These are phyloP conservation scores for Pissodes strobi DNA, from an alignment of 1,140 invertebrate species.

Conservation along the genomic window DNA sequence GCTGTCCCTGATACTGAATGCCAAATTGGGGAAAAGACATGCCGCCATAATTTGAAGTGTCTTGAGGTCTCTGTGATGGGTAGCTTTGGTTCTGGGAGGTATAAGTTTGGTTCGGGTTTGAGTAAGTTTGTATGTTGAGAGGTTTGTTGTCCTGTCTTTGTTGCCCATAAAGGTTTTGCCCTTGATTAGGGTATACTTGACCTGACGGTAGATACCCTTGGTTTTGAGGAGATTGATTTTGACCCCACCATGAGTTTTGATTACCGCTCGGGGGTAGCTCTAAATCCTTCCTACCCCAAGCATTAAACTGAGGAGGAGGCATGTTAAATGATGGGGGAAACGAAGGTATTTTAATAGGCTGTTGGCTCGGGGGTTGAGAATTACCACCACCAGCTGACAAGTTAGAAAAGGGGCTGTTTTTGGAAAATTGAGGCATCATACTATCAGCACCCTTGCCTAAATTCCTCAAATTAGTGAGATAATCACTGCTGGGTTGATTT, in stretches of 20 bases:
- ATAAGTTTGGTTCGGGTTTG: too few relatives aligned
- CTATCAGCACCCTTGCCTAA: conserved; percentile 38
- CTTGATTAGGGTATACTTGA: conserved; percentile 3
- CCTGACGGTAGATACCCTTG: neutral
- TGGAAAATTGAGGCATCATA: conserved; percentile 36
- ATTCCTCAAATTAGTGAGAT: conserved; percentile 38
- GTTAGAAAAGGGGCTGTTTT: conserved; percentile 25
- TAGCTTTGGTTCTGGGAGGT: conserved; percentile 36
- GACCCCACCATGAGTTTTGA: conserved; percentile 29
- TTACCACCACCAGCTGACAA: neutral
- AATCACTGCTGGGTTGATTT: conserved; percentile 29
- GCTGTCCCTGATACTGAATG: conserved; percentile 1
- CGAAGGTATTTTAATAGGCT: conserved; percentile 15
- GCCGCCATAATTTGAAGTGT: conserved; percentile 3
- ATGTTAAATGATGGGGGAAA: conserved; percentile 26
- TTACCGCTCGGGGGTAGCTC: conserved; percentile 11
- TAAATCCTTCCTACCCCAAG: conserved; percentile 21
- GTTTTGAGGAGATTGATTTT: conserved; percentile 4
- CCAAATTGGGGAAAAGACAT: conserved; percentile 6
- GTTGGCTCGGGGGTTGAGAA: conserved; percentile 12
- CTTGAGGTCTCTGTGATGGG: conserved; percentile 8
- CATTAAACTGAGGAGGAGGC: conserved; percentile 13
- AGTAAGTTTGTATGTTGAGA: neutral
- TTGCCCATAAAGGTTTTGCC: conserved; percentile 1
- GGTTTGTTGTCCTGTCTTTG: neutral